Base-by-base conservation (phyloP, 2,888 invertebrate species). In the Lapara coniferarum region DNA sequence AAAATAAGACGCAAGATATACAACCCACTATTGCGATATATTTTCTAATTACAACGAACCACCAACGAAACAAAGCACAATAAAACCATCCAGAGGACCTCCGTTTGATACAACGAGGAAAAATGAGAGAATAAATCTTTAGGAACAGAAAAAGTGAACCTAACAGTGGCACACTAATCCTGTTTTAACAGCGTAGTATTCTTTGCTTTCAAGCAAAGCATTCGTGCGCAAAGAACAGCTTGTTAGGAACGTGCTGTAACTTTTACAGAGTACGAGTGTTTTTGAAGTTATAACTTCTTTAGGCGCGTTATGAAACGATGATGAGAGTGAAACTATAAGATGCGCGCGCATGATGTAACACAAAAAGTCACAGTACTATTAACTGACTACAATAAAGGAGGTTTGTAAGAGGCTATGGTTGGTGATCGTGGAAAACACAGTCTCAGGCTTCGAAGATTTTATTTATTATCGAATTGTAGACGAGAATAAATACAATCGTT, bases 41-140 rank as follows among this genome's bases (percentile, higher is more conserved):
- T 63, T 63, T 63, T 63, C 46, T 49, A 63, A 63, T 63, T 63
- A 63, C 19, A 49, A 13, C 13, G 63, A 19, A 63, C 49, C 49
- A 19, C 16, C 19, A 59, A 59, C 19, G 49, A 46, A 49, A 63
- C 49, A 49, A 19, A 63, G 49, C 49, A 49, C 70, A 72, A 71
- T 70, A 58, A 57, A 46, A 58, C 66, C 72, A 70, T 71, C 77
- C 71, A 76, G 72, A 71, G 74, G 72, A 71, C 72, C 66, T 66
- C 58, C 75, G 73, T 74, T 74, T 66, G 56, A 53, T 69, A 68
- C 70, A 69, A 51, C 67, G 49, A 69, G 49, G 59, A 59, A 16
- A 59, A 59, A 59, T 59, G 46, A 16, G 59, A 59, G 44, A 63
- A 63, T 63, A 63, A 63, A 63, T 63, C 63, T 63, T 4, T 63